Conservation (phyloP, 2,113 vertebrate species). For the Scopus umbretta region DNA sequence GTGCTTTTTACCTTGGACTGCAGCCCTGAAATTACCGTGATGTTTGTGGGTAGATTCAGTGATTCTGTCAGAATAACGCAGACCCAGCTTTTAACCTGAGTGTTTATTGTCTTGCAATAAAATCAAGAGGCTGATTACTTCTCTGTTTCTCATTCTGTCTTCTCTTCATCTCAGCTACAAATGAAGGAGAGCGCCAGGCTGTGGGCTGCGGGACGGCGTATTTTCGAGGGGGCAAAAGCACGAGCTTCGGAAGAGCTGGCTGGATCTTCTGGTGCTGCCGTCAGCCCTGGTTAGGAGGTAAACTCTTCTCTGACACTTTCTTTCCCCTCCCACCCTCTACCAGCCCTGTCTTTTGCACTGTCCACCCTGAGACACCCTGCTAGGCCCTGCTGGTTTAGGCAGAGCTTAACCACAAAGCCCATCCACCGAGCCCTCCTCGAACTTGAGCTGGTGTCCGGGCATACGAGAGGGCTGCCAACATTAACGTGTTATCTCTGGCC, state of each 20-base stretch:
- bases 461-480: background rate
- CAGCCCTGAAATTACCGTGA: background rate
- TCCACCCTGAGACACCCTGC: background rate
- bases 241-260: background rate
- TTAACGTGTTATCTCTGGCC: background rate
- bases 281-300: rapidly evolving
- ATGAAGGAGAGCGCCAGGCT: rapidly evolving
- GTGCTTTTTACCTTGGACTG: background rate
- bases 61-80: background rate
- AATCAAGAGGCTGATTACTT: background rate
- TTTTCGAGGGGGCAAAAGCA: background rate
- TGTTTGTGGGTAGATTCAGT: background rate
- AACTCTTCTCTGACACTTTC: background rate
- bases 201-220: rapidly evolving
- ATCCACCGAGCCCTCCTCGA: background rate
- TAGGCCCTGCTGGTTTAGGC: background rate
- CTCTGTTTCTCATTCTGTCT: background rate
- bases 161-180: background rate
- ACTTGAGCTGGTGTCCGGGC: background rate
- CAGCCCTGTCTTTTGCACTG: background rate
- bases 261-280: background rate
- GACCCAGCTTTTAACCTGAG: background rate
- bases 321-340: background rate
- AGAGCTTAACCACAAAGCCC: background rate
- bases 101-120: background rate